Evolutionary conservation across 2,797 vertebrate genomes (phyloP), one percentile per base, ranked within the genome.

Genomic region (Podarcis siculus): DNA sequence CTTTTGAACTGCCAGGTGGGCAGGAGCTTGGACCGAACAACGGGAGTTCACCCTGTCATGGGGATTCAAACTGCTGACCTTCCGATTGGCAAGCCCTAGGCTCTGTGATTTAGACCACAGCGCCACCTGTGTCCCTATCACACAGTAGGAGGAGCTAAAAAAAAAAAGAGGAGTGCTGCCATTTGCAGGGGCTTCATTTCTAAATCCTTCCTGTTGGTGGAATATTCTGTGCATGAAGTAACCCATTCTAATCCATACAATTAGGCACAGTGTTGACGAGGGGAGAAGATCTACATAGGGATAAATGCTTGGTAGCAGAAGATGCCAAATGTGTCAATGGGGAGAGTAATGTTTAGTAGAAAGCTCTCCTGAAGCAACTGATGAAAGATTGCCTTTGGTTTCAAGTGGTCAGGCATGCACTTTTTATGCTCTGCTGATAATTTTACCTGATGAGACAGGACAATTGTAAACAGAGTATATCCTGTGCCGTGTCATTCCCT

Each of bases 381-480:
- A 55, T 66, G 25, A 76, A 76, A 76, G 67, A 76, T 30, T 23
- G 30, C 32, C 39, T 25, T 76, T 3, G 67, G 37, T 86, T 82
- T 69, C 71, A 80, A 81, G 13, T 25, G 45, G 42, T 81, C 58
- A 77, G 42, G 45, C 25, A 77, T 25, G 45, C 13, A 80, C 32
- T 82, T 75, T 9, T 2, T 6, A 30, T 45, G 13, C 67, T 89
- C 86, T 86, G 45, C 35, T 88, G 79, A 32, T 92, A 86, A 73
- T 92, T 91, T 90, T 73, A 55, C 35, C 45, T 88, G 83, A 81
- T 45, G 27, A n/a, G 58, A 66, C 49, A 35, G 10, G 45, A 86
- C 67, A 42, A 73, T 45, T 61, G 42, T 12, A 0, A 0, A 32
- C 87, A 15, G 21, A 25, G 19, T 85, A 35, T n/a, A 35, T 0